These are phyloP conservation scores for Seladonia tumulorum DNA, from an alignment of 2,888 invertebrate species.

Conservation along the genomic window DNA sequence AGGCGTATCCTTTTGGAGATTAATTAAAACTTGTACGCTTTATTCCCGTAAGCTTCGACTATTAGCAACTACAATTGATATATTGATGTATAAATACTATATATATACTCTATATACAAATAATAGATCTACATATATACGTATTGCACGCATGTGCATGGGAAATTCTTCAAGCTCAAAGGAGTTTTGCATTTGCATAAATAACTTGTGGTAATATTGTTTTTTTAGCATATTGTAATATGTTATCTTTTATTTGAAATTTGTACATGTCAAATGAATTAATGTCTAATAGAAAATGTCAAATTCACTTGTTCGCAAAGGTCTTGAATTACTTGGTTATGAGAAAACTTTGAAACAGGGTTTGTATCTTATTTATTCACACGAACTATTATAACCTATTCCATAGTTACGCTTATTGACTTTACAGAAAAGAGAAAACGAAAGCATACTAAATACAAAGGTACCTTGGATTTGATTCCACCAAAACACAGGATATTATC, in stretches of 20 bases:
- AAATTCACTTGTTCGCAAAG: constrained; percentile 86
- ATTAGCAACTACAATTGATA: too few species aligned
- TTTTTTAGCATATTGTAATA: background rate
- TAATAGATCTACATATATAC: too few species aligned
- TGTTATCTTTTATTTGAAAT: background rate
- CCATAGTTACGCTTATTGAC: constrained; percentile 59
- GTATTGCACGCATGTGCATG: too few species aligned
- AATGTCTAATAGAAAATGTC: constrained; percentile 83
- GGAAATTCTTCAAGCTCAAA: background rate
- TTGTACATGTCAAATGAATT: background rate
- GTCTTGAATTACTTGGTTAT: constrained; percentile 86
- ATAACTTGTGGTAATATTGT: background rate
- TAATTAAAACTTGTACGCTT: too few species aligned
- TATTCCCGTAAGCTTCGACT: too few species aligned
- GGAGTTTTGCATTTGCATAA: background rate
- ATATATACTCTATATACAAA: too few species aligned
- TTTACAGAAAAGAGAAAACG: constrained; percentile 82
- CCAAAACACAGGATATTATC: constrained; percentile 75
- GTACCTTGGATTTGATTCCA: constrained; percentile 80
- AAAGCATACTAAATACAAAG: constrained; percentile 79
- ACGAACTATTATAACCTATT: background rate
- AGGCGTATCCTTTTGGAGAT: too few species aligned
- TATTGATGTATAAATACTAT: too few species aligned
- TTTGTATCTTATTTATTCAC: constrained; percentile 43
- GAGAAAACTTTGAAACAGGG: constrained; percentile 74